Percentiles rank a stretch among this genome's conserved stretches.
Conservation (phyloP, 2,797 vertebrate genomes). For the Hippoglossus hippoglossus region DNA sequence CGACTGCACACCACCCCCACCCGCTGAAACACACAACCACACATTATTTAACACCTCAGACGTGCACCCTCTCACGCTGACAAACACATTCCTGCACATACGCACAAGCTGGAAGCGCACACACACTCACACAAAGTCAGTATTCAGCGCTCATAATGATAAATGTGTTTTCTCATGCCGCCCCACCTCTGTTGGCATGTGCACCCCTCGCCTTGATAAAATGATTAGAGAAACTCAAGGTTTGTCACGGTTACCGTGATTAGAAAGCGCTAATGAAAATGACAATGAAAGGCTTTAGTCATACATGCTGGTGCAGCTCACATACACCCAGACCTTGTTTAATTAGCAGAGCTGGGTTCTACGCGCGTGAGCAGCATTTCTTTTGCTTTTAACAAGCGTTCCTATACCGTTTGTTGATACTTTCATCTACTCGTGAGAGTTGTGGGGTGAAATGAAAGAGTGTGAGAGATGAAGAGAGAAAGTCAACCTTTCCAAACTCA, state of each 20-base stretch:
- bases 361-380: conserved; percentile 57
- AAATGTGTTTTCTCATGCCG: conserved; percentile 81
- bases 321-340: conserved; percentile 59
- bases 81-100: conserved; percentile 18
- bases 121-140: conserved; percentile 29
- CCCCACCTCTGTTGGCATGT: conserved; percentile 81
- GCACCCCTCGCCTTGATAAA: conserved; percentile 80
- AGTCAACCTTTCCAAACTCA: neutral
- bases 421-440: conserved; percentile 52
- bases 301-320: conserved; percentile 43
- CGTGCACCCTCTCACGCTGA: conserved; percentile 35
- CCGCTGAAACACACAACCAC: conserved; percentile 57
- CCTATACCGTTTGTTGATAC: conserved; percentile 56
- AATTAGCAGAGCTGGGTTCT: conserved; percentile 63
- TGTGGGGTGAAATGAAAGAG: conserved; percentile 20
- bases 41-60: conserved; percentile 63
- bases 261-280: conserved; percentile 82
- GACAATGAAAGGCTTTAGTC: conserved; percentile 68
- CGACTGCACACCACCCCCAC: conserved; percentile 62
- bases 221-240: conserved; percentile 83
- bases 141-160: conserved; percentile 72
- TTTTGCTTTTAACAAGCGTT: conserved; percentile 60
- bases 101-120: conserved; percentile 16
- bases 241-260: conserved; percentile 83
- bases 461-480: neutral